Evolutionary conservation across 1,140 invertebrate genomes (phyloP).

Genomic region (Colletes gigas): DNA sequence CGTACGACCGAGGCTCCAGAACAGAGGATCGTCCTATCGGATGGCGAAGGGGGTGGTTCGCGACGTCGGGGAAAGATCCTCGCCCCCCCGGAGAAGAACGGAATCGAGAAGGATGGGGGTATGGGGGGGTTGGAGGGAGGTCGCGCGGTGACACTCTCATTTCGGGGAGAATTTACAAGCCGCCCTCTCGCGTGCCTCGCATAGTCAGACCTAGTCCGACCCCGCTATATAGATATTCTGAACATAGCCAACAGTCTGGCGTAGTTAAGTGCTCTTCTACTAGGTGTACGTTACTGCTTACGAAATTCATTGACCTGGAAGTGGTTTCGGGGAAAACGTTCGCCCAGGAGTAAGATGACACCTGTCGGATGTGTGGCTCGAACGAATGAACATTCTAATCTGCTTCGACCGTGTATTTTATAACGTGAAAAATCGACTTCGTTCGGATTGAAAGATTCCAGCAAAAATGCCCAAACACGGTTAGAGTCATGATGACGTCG

Average conservation of each 20-base stretch:
- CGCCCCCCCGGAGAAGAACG: conserved; percentile 42
- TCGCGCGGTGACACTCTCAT: conserved; percentile 79
- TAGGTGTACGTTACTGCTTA: conserved; percentile 66
- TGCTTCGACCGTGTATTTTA: too few species aligned
- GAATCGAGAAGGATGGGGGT: conserved; percentile 50
- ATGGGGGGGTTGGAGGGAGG: conserved; percentile 47
- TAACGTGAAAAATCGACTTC: too few species aligned
- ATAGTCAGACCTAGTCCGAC: conserved; percentile 80
- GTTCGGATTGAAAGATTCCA: too few species aligned
- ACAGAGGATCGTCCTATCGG: conserved; percentile 53
- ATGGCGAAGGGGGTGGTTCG: neutral
- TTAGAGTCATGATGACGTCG: too few species aligned
- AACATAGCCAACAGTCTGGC: conserved; percentile 74
- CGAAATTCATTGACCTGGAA: conserved; percentile 64
- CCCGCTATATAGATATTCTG: conserved; percentile 67
- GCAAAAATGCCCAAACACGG: too few species aligned
- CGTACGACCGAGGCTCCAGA: conserved; percentile 56
- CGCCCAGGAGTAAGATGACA: neutral
- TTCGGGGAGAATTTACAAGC: conserved; percentile 81
- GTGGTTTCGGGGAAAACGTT: conserved; percentile 34
- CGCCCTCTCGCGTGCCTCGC: conserved; percentile 79
- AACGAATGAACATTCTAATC: neutral
- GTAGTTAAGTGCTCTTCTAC: conserved; percentile 76
- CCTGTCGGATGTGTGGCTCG: neutral
- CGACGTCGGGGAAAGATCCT: conserved; percentile 32